Percentiles rank a stretch among this genome's conserved stretches.
phyloP scores from a whole-genome alignment of 2,113 vertebrate species.

The Variabilichromis moorii region DNA sequence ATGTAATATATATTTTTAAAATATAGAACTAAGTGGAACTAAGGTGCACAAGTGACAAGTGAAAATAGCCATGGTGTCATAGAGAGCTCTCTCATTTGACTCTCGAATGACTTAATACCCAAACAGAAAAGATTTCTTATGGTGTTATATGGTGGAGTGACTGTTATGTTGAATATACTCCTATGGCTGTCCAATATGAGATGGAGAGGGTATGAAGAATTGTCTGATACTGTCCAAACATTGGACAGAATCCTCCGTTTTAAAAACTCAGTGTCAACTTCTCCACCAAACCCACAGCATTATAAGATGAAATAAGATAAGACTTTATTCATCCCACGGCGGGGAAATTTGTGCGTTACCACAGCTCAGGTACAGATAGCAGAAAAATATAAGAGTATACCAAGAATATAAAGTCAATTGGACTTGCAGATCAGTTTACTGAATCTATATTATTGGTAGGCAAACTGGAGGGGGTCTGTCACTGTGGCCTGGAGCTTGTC shows the following conservation, averaged over 20 bases:
- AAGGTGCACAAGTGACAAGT: neutral
- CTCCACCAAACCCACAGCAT: neutral
- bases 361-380: neutral
- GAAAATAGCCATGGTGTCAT: neutral
- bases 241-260: neutral
- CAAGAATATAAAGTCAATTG: neutral
- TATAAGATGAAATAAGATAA: neutral
- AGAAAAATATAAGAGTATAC: neutral
- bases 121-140: neutral
- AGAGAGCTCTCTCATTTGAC: neutral
- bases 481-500: neutral
- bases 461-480: neutral
- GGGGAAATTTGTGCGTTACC: neutral
- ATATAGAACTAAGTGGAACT: neutral
- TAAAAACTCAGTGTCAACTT: neutral
- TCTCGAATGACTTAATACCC: neutral
- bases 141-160: neutral
- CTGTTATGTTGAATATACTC: neutral
- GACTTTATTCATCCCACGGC: accelerated
- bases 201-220: neutral
- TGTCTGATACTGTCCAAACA: neutral
- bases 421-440: neutral
- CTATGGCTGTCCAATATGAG: neutral
- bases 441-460: neutral
- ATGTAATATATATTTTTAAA: neutral